Evolutionary conservation across 2,888 invertebrate genomes (phyloP).

Genomic region (Uropetala carovei): DNA sequence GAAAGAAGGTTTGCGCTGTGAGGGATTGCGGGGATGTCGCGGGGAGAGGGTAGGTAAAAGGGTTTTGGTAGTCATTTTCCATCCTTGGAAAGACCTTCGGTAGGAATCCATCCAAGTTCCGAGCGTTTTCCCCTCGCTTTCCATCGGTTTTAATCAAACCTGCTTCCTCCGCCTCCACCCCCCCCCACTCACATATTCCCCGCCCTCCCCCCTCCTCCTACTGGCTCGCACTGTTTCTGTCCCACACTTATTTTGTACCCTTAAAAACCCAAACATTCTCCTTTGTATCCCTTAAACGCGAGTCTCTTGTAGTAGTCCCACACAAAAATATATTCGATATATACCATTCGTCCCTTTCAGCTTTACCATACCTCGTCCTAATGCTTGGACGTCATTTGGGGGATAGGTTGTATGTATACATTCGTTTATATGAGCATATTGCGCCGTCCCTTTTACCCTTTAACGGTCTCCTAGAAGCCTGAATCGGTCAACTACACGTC

Average conservation of each 20-base stretch:
- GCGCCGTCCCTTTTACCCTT: too few relatives aligned
- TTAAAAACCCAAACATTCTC: neutral
- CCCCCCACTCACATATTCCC: neutral
- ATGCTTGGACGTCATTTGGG: neutral
- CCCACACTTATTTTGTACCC: neutral
- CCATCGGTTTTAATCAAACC: conserved; percentile 55
- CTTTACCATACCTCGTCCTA: neutral
- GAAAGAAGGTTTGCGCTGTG: neutral
- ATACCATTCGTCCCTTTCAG: neutral
- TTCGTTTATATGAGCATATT: too few relatives aligned
- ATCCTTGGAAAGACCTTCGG: conserved; percentile 28
- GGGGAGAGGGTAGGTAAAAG: neutral
- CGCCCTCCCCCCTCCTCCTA: too few relatives aligned
- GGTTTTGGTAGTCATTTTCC: conserved; percentile 34
- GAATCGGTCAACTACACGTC: too few relatives aligned
- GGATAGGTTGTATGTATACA: neutral
- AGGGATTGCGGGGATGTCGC: neutral
- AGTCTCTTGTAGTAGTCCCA: neutral
- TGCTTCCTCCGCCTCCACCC: neutral
- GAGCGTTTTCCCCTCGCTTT: neutral
- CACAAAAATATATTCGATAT: too few relatives aligned
- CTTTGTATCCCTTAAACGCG: neutral
- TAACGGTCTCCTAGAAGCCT: too few relatives aligned
- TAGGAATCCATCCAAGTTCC: conserved; percentile 46
- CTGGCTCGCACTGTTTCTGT: neutral